A percentile compares a stretch with the other conserved stretches of the same genome.
phyloP scores from a whole-genome alignment of 2,888 invertebrate species.

The Conomelus anceps region DNA sequence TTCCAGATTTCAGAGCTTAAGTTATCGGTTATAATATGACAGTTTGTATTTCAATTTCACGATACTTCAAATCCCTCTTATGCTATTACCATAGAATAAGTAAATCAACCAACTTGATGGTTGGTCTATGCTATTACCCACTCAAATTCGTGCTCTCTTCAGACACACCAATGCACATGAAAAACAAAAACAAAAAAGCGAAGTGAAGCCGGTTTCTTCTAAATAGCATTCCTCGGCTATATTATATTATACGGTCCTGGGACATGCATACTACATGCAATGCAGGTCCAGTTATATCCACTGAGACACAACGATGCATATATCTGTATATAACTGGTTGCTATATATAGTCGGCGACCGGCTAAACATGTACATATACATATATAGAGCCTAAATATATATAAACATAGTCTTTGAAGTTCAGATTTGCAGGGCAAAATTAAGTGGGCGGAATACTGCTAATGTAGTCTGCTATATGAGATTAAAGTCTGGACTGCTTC shows the following conservation, averaged over 20 bases:
- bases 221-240: neutral
- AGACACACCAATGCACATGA: neutral
- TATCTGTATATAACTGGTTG: neutral
- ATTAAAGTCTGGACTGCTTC: neutral
- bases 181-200: neutral
- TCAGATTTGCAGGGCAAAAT: neutral
- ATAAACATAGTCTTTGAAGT: no score
- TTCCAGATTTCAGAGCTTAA: no score
- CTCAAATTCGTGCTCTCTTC: neutral
- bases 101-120: no score
- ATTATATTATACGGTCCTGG: neutral
- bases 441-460: neutral
- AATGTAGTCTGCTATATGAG: neutral
- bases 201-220: neutral
- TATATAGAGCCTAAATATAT: neutral
- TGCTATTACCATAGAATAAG: no score
- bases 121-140: no score
- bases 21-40: no score
- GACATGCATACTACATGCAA: neutral
- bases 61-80: no score
- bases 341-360: no score
- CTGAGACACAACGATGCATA: no score
- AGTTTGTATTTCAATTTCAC: no score
- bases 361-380: neutral
- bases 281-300: neutral